These are phyloP conservation scores for Chaetoderma sp. DNA, from an alignment of 2,888 invertebrate species.

Conservation along the genomic window DNA sequence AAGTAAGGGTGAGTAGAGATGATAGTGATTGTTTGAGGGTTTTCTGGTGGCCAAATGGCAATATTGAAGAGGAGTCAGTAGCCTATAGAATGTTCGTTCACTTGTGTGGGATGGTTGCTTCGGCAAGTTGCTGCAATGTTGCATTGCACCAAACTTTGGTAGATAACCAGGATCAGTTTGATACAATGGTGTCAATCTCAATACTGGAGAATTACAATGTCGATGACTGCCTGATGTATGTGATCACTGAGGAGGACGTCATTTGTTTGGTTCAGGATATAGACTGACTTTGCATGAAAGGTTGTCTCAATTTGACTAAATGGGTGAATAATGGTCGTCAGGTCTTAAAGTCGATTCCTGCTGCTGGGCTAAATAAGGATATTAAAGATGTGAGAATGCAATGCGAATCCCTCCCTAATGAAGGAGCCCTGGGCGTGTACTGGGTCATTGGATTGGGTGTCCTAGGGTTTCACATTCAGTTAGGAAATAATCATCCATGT, in stretches of 20 bases:
- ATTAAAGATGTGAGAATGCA: constrained; percentile 3
- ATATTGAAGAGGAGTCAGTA: not conserved
- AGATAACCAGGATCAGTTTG: not conserved
- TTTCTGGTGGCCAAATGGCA: constrained; percentile 25
- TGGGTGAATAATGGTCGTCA: constrained; percentile 16
- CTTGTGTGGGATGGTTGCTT: constrained; percentile 16
- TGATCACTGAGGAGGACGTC: not conserved
- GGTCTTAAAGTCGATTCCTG: constrained; percentile 16
- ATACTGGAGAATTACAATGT: not conserved
- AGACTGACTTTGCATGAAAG: not conserved
- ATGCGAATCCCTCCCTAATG: constrained; percentile 4
- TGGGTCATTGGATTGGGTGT: constrained; percentile 11
- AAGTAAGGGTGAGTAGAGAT: constrained; percentile 1
- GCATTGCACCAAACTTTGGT: constrained; percentile 10
- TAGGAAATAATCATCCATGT: constrained; percentile 12
- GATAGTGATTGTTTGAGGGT: constrained; percentile 20
- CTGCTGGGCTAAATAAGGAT: not conserved
- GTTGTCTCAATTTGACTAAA: constrained; percentile 15
- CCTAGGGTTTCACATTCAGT: constrained; percentile 6
- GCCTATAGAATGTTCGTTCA: constrained; percentile 21
- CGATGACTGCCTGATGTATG: constrained; percentile 4
- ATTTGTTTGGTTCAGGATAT: not conserved
- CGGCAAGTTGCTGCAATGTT: constrained; percentile 17
- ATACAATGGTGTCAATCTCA: not conserved
- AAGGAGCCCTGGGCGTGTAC: constrained; percentile 17